Evolutionary conservation across 1,140 invertebrate species (phyloP).

Genomic region (Hermetia illucens): DNA sequence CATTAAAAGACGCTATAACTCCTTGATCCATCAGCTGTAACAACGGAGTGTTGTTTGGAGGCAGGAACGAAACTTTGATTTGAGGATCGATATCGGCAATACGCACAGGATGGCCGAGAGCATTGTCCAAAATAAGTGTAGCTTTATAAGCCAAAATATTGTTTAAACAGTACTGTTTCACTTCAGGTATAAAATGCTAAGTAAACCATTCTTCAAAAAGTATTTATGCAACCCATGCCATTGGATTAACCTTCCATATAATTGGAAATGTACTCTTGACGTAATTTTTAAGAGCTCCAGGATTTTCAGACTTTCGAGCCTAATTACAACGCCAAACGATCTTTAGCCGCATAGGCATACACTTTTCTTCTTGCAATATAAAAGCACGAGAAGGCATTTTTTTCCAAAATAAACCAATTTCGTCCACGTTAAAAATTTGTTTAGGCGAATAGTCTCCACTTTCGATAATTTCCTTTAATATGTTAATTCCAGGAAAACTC

Average conservation of each 20-base stretch:
- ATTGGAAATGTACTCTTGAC: slow-evolving; percentile 22
- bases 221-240: slow-evolving; percentile 28
- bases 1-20: slow-evolving; percentile 23
- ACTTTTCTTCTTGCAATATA: slow-evolving; percentile 26
- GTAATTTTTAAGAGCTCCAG: no score
- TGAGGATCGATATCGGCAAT: slow-evolving; percentile 22
- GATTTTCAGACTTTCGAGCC: no score
- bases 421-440: slow-evolving; percentile 30
- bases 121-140: slow-evolving; percentile 33
- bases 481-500: no score
- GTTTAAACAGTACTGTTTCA: slow-evolving; percentile 17
- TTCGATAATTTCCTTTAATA: slow-evolving; percentile 15
- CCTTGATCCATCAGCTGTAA: slow-evolving; percentile 32
- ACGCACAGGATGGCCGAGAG: slow-evolving; percentile 21
- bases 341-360: slow-evolving; percentile 31
- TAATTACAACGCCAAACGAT: slow-evolving; percentile 30
- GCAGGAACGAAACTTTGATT: slow-evolving; percentile 30
- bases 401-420: slow-evolving; percentile 33
- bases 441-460: slow-evolving; percentile 17
- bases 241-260: slow-evolving; percentile 25
- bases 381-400: slow-evolving; percentile 31
- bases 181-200: slow-evolving; percentile 21
- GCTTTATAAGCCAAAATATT: slow-evolving; percentile 31
- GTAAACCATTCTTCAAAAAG: slow-evolving; percentile 14
- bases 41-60: slow-evolving; percentile 31